A percentile compares a stretch with the other conserved stretches of the same genome.
phyloP scores from a whole-genome alignment of 2,888 invertebrate genomes.

The Ichneumoninae sp. region DNA sequence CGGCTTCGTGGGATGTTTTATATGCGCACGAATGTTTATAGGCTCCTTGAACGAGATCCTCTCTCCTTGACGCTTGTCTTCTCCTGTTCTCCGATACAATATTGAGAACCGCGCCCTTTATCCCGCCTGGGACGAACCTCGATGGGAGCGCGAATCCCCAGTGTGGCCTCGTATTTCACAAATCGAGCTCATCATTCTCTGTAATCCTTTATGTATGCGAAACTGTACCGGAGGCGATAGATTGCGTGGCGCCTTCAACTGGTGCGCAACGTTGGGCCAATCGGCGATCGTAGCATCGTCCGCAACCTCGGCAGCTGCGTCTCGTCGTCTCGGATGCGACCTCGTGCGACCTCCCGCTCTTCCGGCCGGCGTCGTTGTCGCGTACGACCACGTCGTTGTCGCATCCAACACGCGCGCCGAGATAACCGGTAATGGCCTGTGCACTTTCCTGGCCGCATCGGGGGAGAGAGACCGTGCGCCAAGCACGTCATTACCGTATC shows the following conservation, averaged over 20 bases:
- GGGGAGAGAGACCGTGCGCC: slow-evolving; percentile 56
- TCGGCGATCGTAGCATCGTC: background rate
- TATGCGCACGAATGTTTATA: slow-evolving; percentile 14
- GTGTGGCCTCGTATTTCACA: slow-evolving; percentile 8
- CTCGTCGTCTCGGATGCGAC: background rate
- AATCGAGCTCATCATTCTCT: slow-evolving; percentile 40
- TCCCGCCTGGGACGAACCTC: background rate
- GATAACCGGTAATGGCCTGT: slow-evolving; percentile 79
- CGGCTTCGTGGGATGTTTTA: background rate
- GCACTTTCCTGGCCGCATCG: slow-evolving; percentile 66
- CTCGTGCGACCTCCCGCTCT: slow-evolving; percentile 25
- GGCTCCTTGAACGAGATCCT: slow-evolving; percentile 7
- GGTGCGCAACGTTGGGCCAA: background rate
- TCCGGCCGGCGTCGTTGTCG: slow-evolving; percentile 72
- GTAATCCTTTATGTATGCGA: slow-evolving; percentile 5
- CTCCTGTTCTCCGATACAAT: background rate
- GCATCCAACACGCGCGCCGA: slow-evolving; percentile 51
- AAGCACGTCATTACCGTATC: slow-evolving; percentile 76
- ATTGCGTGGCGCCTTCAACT: background rate
- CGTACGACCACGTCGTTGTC: slow-evolving; percentile 19
- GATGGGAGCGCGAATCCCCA: background rate
- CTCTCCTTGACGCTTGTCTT: background rate
- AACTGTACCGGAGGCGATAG: background rate
- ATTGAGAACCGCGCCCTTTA: slow-evolving; percentile 21
- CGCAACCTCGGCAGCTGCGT: background rate